Evolutionary conservation across 2,888 invertebrate genomes (phyloP), one percentile per base, ranked within the genome.

Genomic region (Cataglyphis altisquamis): DNA sequence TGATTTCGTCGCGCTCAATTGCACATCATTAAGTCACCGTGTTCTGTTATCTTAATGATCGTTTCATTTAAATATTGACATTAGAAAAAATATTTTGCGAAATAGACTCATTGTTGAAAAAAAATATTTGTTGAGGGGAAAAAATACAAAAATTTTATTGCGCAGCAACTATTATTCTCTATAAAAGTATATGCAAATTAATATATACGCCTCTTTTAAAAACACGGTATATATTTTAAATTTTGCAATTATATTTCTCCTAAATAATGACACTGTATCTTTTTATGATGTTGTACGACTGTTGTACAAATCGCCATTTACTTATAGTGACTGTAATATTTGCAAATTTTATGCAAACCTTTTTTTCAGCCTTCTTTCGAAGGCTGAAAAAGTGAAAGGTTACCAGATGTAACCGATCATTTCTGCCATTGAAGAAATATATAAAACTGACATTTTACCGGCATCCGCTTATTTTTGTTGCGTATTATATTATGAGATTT

Each of bases 331-430:
- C 52, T 21, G 60, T 48, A n/a, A 64, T 48, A 64, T 21, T 10
- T 32, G 18, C 12, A 36, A 36, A 5, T 36, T 64, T 66, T n/a
- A 57, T 25, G 8, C n/a, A 25, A 39, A 64, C 6, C 36, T 67
- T 39, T 77, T 12, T 66, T 41, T 48, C n/a, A n/a, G 48, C n/a
- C 48, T 48, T 52, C 48, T n/a, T 52, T 52, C n/a, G n/a, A 52
- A 52, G 48, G n/a, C 39, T 25, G 18, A 77, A 77, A 77, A 67
- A 77, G 68, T 77, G 67, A 77, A 77, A 77, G 77, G 68, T 77
- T 55, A 41, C 39, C 18, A 12, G 25, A 52, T 18, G 12, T 29
- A 67, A 67, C 55, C 36, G 29, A 25, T 41, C 29, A 66, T 39
- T 57, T 15, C 18, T 3, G 4, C 41, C n/a, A 8, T 15, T 29